Base-by-base conservation (phyloP, 37 sponge, comb jelly and placozoan genomes). In the Bolinopsis microptera region DNA sequence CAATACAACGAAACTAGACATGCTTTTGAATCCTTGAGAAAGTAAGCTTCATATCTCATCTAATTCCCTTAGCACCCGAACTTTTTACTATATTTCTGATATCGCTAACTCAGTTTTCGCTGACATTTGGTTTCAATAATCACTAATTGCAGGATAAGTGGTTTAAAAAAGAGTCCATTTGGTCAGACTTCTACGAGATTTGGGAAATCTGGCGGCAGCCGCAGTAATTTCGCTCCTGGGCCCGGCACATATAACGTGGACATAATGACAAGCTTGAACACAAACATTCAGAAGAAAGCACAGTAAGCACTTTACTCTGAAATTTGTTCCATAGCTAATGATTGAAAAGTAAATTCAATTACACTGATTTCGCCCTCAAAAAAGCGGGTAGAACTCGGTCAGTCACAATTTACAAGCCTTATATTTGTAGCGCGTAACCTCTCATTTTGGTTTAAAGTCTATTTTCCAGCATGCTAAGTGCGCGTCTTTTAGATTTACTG, bases 141-240 rank as follows among this genome's bases (percentile, higher is more conserved):
- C n/a, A n/a, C n/a, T n/a, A n/a, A n/a, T n/a, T n/a, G 1, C 69
- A 96, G 95, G 39, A 8, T 94, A 8, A 86, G 76, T 83, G 96
- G 96, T 36, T 37, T 95, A 75, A 96, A 93, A 61, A 96, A 88
- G 90, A 95, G 95, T 80, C 97, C 99, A 0, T 98, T 98, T 95
- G 97, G 99, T 36, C 97, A 98, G 94, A 94, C 96, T 0, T 95
- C 99, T 24, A 94, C 93, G 0, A 93, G 99, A 24, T 98, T 98
- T 94, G 70, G 74, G 0, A 93, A 70, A 22, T 32, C 16, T 21
- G 33, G 33, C 8, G 31, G 33, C 3, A 75, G 3, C 16, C 16
- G 9, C 32, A 39, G 31, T 27, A 95, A 69, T 88, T 24, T 35
- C 0, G 69, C 94, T 21, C 88, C 94, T 93, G 99, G 97, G 27